phyloP scores from a whole-genome alignment of 2,888 invertebrate species.

The Oeneis ivallda region DNA sequence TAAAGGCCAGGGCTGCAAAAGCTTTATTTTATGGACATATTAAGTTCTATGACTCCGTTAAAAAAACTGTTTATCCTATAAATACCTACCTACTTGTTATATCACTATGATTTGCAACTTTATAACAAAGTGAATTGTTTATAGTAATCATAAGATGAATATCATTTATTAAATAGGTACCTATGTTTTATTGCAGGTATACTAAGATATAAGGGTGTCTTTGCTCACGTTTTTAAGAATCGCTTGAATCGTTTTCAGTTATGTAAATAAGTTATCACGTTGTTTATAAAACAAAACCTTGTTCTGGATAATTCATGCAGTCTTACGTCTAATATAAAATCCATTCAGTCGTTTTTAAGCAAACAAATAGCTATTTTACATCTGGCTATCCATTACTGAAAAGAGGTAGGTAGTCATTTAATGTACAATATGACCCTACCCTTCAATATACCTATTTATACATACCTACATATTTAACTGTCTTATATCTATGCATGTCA shows the following conservation, averaged over 20 bases:
- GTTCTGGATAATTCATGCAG: constrained; percentile 3
- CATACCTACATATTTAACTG: neutral
- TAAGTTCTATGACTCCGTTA: constrained; percentile 51
- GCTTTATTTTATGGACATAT: constrained; percentile 59
- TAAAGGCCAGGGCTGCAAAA: constrained; percentile 67
- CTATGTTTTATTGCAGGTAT: constrained; percentile 18
- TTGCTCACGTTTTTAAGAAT: neutral
- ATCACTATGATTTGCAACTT: constrained; percentile 16
- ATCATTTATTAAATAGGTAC: constrained; percentile 14
- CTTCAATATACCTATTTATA: constrained; percentile 3
- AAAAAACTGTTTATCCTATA: constrained; percentile 45
- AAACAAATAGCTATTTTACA: neutral
- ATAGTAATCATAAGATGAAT: constrained; percentile 29
- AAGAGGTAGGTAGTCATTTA: neutral
- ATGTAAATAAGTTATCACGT: neutral
- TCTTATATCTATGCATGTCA: constrained; percentile 11
- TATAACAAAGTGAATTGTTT: constrained; percentile 21
- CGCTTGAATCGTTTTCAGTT: neutral
- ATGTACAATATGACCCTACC: neutral
- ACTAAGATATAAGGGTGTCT: constrained; percentile 8
- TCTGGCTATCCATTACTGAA: neutral
- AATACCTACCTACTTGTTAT: constrained; percentile 2
- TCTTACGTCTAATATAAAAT: constrained; percentile 1
- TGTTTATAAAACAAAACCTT: neutral
- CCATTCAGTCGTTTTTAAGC: neutral